Evolutionary conservation across 2,797 vertebrate genomes (phyloP).

Genomic region (Buceros bicornis): DNA sequence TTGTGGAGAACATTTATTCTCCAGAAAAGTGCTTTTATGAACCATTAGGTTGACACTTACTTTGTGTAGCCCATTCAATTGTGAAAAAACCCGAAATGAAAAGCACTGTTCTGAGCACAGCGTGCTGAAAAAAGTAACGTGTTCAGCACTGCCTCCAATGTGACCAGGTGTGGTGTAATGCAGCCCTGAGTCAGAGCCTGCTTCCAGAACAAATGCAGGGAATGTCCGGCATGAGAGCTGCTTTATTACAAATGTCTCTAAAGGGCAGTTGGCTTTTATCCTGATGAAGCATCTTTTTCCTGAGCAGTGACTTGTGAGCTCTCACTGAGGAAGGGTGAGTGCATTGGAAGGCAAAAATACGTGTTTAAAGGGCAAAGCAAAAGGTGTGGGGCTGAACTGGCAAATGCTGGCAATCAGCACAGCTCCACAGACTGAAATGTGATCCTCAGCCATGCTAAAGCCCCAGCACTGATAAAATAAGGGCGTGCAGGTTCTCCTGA

Average conservation of each 20-base stretch:
- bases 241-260: background rate
- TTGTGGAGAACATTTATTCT: constrained; percentile 13
- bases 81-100: background rate
- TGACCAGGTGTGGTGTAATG: background rate
- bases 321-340: fast-evolving
- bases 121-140: fast-evolving
- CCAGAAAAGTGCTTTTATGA: constrained; percentile 2
- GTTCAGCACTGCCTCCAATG: background rate
- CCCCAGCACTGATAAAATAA: background rate
- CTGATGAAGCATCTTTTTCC: background rate
- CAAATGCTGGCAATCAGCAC: background rate
- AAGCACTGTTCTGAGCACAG: background rate
- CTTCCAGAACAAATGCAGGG: background rate
- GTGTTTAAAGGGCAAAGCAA: background rate
- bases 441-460: background rate
- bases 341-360: background rate
- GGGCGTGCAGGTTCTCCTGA: background rate
- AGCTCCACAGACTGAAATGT: fast-evolving
- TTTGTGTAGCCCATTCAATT: background rate
- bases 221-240: background rate
- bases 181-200: background rate
- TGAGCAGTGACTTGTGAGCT: background rate
- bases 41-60: background rate
- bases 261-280: background rate
- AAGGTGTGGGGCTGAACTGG: background rate